Conservation (phyloP, 2,888 invertebrate genomes). For the Hyppa rectilinea region DNA sequence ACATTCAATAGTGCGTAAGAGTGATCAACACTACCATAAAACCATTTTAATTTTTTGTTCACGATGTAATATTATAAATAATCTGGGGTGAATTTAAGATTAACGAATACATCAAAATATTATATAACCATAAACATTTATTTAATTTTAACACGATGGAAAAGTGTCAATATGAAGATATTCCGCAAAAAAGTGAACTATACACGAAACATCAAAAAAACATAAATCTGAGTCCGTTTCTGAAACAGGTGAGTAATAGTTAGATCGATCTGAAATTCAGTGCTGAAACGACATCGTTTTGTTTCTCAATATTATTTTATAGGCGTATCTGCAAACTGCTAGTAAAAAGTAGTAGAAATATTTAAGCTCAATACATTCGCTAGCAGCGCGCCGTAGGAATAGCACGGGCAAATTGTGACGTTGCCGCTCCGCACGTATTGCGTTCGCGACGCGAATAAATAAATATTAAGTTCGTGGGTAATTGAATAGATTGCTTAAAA, state of each 20-base stretch:
- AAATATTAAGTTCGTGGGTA: no score
- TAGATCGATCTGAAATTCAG: neutral
- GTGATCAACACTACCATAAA: neutral
- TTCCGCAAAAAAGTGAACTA: conserved; percentile 24
- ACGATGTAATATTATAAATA: neutral
- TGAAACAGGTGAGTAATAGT: conserved; percentile 30
- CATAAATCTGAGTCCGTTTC: conserved; percentile 27
- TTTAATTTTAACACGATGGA: conserved; percentile 13
- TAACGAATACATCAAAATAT: neutral
- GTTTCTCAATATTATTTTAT: neutral
- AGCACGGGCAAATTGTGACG: no score
- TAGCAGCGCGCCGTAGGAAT: no score
- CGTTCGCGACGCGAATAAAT: no score
- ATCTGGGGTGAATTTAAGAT: neutral
- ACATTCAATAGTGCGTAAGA: neutral
- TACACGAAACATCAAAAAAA: neutral
- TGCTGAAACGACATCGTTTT: neutral
- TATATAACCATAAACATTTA: neutral
- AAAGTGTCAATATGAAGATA: conserved; percentile 14
- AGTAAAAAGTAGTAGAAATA: no score
- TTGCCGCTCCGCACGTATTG: no score
- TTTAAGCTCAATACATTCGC: no score
- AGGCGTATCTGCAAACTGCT: no score
- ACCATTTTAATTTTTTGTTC: neutral
- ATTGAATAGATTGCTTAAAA: no score